Conservation (phyloP, 2,888 invertebrate genomes). For the Aphrophora alni region DNA sequence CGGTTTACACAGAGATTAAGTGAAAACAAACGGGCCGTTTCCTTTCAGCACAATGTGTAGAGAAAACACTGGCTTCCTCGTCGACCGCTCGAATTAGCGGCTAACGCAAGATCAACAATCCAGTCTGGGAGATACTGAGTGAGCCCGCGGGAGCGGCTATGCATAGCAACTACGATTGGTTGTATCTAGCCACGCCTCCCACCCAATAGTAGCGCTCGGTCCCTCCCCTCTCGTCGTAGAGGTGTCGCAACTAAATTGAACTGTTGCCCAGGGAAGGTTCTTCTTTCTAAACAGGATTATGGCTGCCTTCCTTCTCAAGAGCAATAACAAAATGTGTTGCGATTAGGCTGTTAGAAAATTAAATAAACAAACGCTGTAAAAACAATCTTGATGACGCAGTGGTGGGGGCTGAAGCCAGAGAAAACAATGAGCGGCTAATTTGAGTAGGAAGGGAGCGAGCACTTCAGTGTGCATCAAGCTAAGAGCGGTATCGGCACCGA, state of each 20-base stretch:
- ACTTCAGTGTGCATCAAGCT: slow-evolving; percentile 21
- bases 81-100: slow-evolving; percentile 61
- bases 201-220: slow-evolving; percentile 22
- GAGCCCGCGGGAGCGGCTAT: slow-evolving; percentile 15
- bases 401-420: slow-evolving; percentile 25
- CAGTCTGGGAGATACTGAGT: slow-evolving; percentile 38
- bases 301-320: slow-evolving; percentile 37
- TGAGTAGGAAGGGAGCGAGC: slow-evolving; percentile 16
- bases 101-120: slow-evolving; percentile 43
- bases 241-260: slow-evolving; percentile 27
- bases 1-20: slow-evolving; percentile 78
- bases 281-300: slow-evolving; percentile 33
- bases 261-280: neutral
- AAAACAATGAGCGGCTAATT: slow-evolving; percentile 39
- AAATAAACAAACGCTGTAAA: slow-evolving; percentile 41
- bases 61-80: slow-evolving; percentile 57
- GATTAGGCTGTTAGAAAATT: slow-evolving; percentile 40
- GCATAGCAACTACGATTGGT: slow-evolving; percentile 28
- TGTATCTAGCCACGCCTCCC: slow-evolving; percentile 11
- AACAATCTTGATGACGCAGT: slow-evolving; percentile 39
- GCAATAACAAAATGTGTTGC: slow-evolving; percentile 37
- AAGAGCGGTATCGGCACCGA: slow-evolving; percentile 4
- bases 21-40: slow-evolving; percentile 63
- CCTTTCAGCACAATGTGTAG: slow-evolving; percentile 58
- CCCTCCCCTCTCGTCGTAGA: slow-evolving; percentile 21